Evolutionary conservation across 2,797 vertebrate genomes (phyloP).

Genomic region (Rhynchonycteris naso): DNA sequence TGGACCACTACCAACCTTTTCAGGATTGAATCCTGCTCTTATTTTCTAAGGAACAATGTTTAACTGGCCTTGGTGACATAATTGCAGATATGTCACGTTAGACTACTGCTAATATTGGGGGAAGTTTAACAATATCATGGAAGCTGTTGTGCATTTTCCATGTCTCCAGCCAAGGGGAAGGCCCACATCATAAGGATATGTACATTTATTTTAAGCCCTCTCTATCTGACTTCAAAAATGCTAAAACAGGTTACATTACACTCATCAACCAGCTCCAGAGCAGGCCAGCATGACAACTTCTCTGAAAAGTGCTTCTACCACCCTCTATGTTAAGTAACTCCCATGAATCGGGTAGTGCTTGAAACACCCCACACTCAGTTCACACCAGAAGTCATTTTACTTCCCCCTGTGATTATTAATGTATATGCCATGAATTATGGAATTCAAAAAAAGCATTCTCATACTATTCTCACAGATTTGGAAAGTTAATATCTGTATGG

Average conservation of each 20-base stretch:
- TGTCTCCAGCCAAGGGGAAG: not conserved
- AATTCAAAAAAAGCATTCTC: not conserved
- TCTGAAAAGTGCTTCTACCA: not conserved
- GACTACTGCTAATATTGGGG: constrained; percentile 76
- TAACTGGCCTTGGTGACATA: constrained; percentile 83
- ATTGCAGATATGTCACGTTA: constrained; percentile 82
- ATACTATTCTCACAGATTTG: constrained; percentile 11
- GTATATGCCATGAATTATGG: constrained; percentile 20
- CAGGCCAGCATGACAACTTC: not conserved
- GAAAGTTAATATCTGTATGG: constrained; percentile 45
- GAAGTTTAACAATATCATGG: constrained; percentile 38
- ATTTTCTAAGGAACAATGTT: constrained; percentile 82
- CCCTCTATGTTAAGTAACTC: constrained; percentile 21
- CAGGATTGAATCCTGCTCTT: constrained; percentile 79
- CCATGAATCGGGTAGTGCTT: not conserved
- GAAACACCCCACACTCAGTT: constrained; percentile 6
- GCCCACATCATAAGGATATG: not conserved
- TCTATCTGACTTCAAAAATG: constrained; percentile 63
- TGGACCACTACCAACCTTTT: constrained; percentile 84
- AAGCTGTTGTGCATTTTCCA: not conserved
- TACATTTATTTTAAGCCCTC: constrained; percentile 33
- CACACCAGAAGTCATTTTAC: not conserved
- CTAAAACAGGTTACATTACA: constrained; percentile 64
- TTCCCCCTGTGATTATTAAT: not conserved
- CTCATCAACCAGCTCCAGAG: constrained; percentile 59